These are phyloP conservation scores for Alouatta palliata DNA, from an alignment of 2,113 vertebrate species.

Conservation along the genomic window DNA sequence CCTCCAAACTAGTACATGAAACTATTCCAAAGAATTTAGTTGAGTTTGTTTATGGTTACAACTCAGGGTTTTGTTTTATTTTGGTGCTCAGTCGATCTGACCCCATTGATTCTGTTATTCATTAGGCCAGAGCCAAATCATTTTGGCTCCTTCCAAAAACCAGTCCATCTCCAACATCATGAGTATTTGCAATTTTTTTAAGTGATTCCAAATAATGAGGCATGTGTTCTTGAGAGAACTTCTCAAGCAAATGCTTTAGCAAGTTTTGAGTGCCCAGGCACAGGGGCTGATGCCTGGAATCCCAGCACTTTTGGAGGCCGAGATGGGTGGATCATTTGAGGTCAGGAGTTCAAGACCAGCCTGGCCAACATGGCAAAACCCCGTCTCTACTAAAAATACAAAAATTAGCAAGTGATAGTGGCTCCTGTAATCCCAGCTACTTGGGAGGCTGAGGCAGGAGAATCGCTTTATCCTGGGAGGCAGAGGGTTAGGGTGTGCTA, in stretches of 20 bases:
- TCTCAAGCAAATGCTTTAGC: constrained; percentile 1
- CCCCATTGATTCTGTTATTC: background rate
- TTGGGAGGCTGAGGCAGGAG: too few species aligned
- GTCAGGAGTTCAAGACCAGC: background rate
- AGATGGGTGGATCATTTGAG: background rate
- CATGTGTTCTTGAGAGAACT: background rate
- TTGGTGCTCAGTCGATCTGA: background rate
- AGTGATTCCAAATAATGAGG: background rate
- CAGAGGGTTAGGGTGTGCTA: too few species aligned
- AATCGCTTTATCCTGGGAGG: too few species aligned
- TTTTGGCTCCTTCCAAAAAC: background rate
- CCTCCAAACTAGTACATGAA: background rate
- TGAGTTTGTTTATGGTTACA: background rate
- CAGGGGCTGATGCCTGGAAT: background rate
- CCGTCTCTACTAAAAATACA: background rate
- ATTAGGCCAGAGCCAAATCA: background rate
- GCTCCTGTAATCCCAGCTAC: too few species aligned
- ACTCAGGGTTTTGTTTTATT: background rate
- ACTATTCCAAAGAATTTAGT: background rate
- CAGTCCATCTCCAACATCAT: background rate
- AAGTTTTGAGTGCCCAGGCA: background rate
- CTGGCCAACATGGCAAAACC: background rate
- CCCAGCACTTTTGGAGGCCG: background rate
- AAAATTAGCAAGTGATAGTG: too few species aligned
- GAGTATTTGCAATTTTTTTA: background rate